phyloP scores from a whole-genome alignment of 2,888 invertebrate species.

The Drosophila basisetae region DNA sequence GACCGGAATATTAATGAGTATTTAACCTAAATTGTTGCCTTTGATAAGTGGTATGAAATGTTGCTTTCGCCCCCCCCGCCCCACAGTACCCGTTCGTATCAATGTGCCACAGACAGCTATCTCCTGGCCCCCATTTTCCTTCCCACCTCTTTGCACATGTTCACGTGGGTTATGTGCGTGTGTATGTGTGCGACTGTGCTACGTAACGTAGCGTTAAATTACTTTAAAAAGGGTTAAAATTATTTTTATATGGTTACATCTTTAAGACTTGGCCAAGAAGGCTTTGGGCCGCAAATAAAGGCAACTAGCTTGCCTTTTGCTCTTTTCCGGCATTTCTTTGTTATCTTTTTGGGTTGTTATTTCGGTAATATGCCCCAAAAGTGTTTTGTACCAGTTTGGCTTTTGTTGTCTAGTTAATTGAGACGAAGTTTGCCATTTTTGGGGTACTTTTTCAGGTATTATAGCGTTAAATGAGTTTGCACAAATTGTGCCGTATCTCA shows the following conservation, averaged over 20 bases:
- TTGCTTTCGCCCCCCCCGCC: slow-evolving; percentile 16
- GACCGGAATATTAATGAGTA: slow-evolving; percentile 82
- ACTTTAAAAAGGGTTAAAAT: slow-evolving; percentile 73
- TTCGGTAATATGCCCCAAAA: slow-evolving; percentile 30
- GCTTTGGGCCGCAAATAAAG: slow-evolving; percentile 30
- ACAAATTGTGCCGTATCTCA: slow-evolving; percentile 5
- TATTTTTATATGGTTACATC: slow-evolving; percentile 62
- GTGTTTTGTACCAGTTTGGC: slow-evolving; percentile 41
- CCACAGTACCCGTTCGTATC: slow-evolving; percentile 54
- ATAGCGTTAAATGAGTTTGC: slow-evolving; percentile 33
- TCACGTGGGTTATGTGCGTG: slow-evolving; percentile 21
- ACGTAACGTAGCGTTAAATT: slow-evolving; percentile 73
- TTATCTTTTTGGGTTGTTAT: slow-evolving; percentile 47
- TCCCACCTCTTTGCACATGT: slow-evolving; percentile 4
- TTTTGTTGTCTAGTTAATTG: slow-evolving; percentile 62
- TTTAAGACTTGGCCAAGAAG: slow-evolving; percentile 50
- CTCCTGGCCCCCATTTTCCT: neutral
- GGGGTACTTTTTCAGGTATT: slow-evolving; percentile 40
- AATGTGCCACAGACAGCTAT: slow-evolving; percentile 65
- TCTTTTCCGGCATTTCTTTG: slow-evolving; percentile 35
- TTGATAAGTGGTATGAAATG: slow-evolving; percentile 80
- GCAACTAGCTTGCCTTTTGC: slow-evolving; percentile 21
- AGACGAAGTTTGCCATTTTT: slow-evolving; percentile 44
- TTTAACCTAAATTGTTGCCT: slow-evolving; percentile 82
- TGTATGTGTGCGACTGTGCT: slow-evolving; percentile 32